These are phyloP conservation scores for western clawed frog (Xenopus tropicalis) DNA, from an alignment of 2,113 vertebrate species.

Conservation along the genomic window UCB_Xtro_10.0 CM004445.2:129812001-129812500, in stretches of 20 bases:
- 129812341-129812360: no score
- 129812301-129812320: no score
- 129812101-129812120: constrained; percentile 34
- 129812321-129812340: no score
- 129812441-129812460: no score
- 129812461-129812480: no score
- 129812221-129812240: constrained; percentile 5
- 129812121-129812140: constrained; percentile 30
- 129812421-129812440: no score
- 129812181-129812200: constrained; percentile 3
- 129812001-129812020: constrained; percentile 30
- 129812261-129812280: not conserved
- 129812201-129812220: constrained; percentile 7
- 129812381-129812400: no score
- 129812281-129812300: no score
- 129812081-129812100: constrained; percentile 34
- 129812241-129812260: constrained; percentile 25
- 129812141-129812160: constrained; percentile 9
- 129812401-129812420: no score
- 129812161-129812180: constrained; percentile 5
- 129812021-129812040: constrained; percentile 22
- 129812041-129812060: constrained; percentile 20
- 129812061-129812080: constrained; percentile 24
- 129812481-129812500: no score
- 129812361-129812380: no score